Conservation (phyloP, 2,113 vertebrate species). For the Oceanites oceanicus region DNA sequence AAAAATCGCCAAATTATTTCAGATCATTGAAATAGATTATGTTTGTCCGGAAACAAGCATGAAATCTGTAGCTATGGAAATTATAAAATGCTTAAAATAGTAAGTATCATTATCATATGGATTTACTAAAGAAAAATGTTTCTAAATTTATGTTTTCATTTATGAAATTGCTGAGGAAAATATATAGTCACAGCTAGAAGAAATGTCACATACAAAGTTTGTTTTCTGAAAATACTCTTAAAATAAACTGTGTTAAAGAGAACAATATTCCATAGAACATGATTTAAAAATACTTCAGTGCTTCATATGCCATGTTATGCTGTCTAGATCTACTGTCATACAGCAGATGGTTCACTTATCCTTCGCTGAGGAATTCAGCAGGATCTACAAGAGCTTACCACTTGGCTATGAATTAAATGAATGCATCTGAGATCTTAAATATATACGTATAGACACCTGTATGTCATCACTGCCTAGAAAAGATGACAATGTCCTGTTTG, state of each 20-base stretch:
- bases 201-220: not conserved
- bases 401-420: not conserved
- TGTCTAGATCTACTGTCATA: not conserved
- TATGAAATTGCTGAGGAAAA: not conserved
- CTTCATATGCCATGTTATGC: not conserved
- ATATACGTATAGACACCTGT: fast-evolving
- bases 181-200: not conserved
- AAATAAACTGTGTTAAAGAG: not conserved
- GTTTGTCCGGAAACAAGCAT: not conserved
- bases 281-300: not conserved
- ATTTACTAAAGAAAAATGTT: not conserved
- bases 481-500: not conserved
- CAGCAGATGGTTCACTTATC: not conserved
- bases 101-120: not conserved
- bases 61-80: not conserved
- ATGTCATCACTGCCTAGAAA: fast-evolving
- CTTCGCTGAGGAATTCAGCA: not conserved
- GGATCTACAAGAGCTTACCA: not conserved
- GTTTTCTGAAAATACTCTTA: not conserved
- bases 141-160: not conserved
- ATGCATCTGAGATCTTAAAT: not conserved
- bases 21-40: not conserved
- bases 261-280: not conserved
- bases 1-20: not conserved
- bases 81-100: not conserved